A percentile compares a stretch with the other conserved stretches of the same genome.
These are phyloP conservation scores for Scrobipalpa costella DNA, from an alignment of 2,888 invertebrate species.

Conservation along the genomic window DNA sequence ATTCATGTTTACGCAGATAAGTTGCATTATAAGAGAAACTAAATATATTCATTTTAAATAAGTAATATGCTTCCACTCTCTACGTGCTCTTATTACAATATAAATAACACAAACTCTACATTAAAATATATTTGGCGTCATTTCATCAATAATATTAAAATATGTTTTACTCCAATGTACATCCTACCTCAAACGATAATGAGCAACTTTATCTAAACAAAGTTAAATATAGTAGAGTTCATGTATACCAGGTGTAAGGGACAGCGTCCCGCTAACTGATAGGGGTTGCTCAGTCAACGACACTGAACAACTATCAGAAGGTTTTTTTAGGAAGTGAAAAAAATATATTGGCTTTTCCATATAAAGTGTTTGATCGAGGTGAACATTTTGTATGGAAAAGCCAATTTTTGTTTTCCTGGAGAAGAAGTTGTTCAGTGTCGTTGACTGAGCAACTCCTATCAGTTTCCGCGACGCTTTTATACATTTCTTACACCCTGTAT, in stretches of 20 bases:
- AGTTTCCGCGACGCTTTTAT: too few species aligned
- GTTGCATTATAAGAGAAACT: background rate
- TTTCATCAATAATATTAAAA: slow-evolving; percentile 6
- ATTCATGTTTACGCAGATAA: background rate
- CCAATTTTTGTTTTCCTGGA: too few species aligned
- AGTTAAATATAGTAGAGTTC: slow-evolving; percentile 8
- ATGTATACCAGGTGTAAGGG: too few species aligned
- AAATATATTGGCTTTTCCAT: too few species aligned
- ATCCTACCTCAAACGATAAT: slow-evolving; percentile 1
- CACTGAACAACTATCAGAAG: too few species aligned
- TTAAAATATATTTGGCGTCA: slow-evolving; percentile 11
- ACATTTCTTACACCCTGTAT: slow-evolving; percentile 3
- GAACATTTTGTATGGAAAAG: too few species aligned
- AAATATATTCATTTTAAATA: background rate
- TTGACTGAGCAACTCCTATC: too few species aligned
- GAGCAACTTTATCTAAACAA: slow-evolving; percentile 18
- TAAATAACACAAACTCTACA: background rate
- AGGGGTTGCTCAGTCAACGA: too few species aligned
- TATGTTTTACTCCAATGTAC: slow-evolving; percentile 14
- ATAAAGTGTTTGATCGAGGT: too few species aligned
- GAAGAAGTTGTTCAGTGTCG: too few species aligned
- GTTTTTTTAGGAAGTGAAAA: too few species aligned
- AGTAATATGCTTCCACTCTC: background rate
- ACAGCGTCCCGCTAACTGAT: too few species aligned
- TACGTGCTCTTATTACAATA: background rate